Evolutionary conservation across 92 coral and sea anemone species (phyloP).

Genomic region (Desmophyllum pertusum): DNA sequence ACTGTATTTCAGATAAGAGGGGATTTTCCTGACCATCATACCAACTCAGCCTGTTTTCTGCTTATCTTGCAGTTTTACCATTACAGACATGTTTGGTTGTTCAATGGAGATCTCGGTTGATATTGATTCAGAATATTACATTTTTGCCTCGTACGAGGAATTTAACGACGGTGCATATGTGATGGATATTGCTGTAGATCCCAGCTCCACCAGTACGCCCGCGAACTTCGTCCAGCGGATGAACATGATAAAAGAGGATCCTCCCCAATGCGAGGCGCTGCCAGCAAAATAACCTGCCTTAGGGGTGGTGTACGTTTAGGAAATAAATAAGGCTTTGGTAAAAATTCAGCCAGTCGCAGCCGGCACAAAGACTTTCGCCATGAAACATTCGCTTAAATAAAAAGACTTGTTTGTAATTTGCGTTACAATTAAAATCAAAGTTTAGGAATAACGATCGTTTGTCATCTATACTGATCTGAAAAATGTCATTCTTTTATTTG

Average conservation of each 20-base stretch:
- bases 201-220: constrained; percentile 2
- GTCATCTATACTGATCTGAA: too few relatives aligned
- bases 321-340: background rate
- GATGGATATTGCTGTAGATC: constrained; percentile 40
- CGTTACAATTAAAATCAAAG: background rate
- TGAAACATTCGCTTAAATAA: background rate
- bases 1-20: too few relatives aligned
- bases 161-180: background rate
- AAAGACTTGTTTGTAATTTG: background rate
- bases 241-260: constrained; percentile 7
- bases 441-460: background rate
- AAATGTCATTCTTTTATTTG: background rate
- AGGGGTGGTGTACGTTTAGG: background rate
- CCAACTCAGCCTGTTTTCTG: background rate
- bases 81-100: constrained; percentile 57
- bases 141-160: constrained; percentile 30
- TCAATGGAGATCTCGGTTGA: constrained; percentile 26
- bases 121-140: constrained; percentile 21
- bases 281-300: constrained; percentile 1
- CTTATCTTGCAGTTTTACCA: constrained; percentile 42
- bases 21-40: background rate
- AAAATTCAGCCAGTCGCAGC: background rate
- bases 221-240: constrained; percentile 33
- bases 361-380: background rate
- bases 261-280: constrained; percentile 23